Evolutionary conservation across 2,113 vertebrate genomes (phyloP).

Genomic region (Varanus komodoensis): DNA sequence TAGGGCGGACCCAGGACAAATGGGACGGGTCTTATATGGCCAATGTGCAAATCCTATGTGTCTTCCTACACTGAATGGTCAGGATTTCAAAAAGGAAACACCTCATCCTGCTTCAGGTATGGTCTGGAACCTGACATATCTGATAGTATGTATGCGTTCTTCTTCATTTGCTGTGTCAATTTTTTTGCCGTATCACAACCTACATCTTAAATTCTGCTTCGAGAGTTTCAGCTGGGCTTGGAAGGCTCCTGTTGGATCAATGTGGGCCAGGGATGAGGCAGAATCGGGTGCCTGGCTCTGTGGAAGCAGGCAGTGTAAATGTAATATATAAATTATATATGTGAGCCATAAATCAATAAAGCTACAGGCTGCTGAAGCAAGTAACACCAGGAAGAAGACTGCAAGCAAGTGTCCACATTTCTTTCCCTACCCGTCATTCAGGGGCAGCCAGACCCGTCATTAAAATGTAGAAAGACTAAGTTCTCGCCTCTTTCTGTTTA

Average conservation of each 20-base stretch:
- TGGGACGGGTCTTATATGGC: no score
- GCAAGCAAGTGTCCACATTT: background rate
- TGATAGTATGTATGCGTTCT: background rate
- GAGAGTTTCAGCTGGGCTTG: no score
- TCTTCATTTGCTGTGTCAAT: background rate
- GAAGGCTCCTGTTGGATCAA: background rate
- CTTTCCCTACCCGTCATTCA: background rate
- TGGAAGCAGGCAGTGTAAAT: background rate
- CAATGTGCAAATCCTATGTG: background rate
- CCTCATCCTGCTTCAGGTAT: background rate
- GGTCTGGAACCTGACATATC: background rate
- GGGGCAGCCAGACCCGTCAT: background rate
- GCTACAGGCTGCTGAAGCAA: background rate
- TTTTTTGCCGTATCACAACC: background rate
- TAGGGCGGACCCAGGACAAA: no score
- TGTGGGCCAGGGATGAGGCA: background rate
- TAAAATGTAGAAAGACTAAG: rapidly evolving
- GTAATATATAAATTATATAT: background rate
- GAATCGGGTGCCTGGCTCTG: background rate
- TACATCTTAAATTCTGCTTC: background rate
- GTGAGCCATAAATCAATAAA: background rate
- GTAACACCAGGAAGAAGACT: background rate
- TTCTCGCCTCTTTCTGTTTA: background rate
- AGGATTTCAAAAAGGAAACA: background rate
- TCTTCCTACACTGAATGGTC: background rate